Evolutionary conservation across 2,113 vertebrate genomes (phyloP).

Genomic region (Cyanistes caeruleus): DNA sequence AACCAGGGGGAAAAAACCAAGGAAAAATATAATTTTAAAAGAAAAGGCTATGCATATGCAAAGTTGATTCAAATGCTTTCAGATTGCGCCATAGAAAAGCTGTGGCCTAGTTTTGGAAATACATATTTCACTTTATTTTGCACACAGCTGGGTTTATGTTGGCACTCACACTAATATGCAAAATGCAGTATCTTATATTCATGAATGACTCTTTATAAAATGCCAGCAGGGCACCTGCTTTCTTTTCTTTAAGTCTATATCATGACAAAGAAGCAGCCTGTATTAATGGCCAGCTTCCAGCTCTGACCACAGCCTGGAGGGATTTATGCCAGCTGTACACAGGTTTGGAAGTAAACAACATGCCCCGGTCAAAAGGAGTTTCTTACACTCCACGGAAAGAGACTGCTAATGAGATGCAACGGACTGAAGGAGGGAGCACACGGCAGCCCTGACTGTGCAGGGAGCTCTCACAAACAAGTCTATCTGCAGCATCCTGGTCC

Average conservation of each 20-base stretch:
- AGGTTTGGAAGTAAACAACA: conserved; percentile 68
- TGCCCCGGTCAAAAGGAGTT: conserved; percentile 71
- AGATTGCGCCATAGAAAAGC: conserved; percentile 73
- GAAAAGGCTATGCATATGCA: conserved; percentile 71
- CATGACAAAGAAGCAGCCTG: conserved; percentile 84
- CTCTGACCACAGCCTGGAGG: conserved; percentile 78
- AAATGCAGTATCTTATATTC: conserved; percentile 81
- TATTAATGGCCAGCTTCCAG: conserved; percentile 79
- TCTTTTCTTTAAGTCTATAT: conserved; percentile 85
- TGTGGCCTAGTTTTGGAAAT: conserved; percentile 71
- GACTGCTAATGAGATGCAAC: conserved; percentile 60
- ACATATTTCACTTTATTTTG: conserved; percentile 77
- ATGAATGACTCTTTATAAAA: conserved; percentile 84
- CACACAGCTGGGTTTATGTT: conserved; percentile 82
- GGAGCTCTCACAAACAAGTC: neutral
- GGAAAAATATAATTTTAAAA: conserved; percentile 56
- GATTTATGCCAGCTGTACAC: conserved; percentile 82
- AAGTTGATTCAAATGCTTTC: conserved; percentile 64
- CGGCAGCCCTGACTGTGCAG: neutral
- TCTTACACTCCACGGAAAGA: conserved; percentile 47
- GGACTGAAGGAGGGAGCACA: neutral
- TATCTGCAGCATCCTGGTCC: neutral
- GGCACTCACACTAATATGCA: conserved; percentile 77
- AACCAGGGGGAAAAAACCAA: neutral
- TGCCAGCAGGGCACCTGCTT: conserved; percentile 86